phyloP scores from a whole-genome alignment of 2,797 vertebrate species.

The Cuniculus paca region DNA sequence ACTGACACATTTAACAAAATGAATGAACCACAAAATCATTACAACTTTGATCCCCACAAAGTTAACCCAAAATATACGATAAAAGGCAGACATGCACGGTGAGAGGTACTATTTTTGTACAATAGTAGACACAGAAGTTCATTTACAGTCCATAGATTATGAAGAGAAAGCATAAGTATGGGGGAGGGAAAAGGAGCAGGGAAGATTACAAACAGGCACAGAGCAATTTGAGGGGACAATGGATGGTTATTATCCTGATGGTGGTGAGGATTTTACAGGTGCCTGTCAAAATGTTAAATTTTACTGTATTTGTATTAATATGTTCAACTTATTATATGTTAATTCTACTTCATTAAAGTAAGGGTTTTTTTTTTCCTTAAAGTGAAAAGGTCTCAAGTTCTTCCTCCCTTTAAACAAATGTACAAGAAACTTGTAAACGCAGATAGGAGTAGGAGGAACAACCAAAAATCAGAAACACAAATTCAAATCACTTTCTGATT shows the following conservation, averaged over 20 bases:
- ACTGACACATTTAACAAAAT: slow-evolving; percentile 6
- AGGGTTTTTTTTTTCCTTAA: neutral
- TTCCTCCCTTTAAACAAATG: slow-evolving; percentile 32
- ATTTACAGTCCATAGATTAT: neutral
- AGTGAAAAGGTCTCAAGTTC: neutral
- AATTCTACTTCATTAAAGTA: neutral
- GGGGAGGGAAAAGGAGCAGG: neutral
- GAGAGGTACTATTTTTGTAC: neutral
- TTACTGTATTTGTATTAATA: neutral
- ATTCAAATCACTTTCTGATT: slow-evolving; percentile 34
- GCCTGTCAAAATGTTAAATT: neutral
- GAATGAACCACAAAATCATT: neutral
- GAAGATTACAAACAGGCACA: neutral
- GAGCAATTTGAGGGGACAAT: neutral
- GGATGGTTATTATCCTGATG: neutral
- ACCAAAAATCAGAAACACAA: neutral
- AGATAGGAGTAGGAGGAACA: neutral
- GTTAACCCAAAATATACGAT: neutral
- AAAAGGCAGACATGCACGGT: neutral
- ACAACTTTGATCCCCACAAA: neutral
- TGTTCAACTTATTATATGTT: neutral
- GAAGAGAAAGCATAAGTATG: neutral
- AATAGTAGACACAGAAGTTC: slow-evolving; percentile 6
- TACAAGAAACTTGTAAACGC: neutral
- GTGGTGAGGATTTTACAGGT: neutral